Evolutionary conservation across 2,797 vertebrate genomes (phyloP).

Genomic region (Astyanax mexicanus): DNA sequence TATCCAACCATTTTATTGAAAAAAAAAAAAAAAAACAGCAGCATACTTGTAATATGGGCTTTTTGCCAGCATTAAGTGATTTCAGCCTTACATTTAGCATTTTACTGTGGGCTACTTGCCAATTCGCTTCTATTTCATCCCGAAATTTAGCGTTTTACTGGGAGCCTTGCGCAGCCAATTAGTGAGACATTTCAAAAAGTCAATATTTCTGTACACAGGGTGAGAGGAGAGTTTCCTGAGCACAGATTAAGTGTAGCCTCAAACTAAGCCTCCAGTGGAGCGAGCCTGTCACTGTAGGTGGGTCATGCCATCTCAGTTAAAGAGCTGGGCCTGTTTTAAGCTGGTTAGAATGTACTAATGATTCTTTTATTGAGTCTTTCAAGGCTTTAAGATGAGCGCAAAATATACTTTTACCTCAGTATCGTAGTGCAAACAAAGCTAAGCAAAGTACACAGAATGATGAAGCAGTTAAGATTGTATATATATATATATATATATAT

Average conservation of each 20-base stretch:
- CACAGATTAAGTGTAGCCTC: not conserved
- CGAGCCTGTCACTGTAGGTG: no score
- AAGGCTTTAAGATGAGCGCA: no score
- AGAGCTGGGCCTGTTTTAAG: no score
- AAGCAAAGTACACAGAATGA: no score
- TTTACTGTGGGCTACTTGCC: not conserved
- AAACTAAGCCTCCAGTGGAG: not conserved
- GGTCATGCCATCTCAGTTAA: no score
- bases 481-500: no score
- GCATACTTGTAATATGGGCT: not conserved
- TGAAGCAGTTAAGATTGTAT: no score
- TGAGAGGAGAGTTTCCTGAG: not conserved
- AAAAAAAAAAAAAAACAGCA: not conserved
- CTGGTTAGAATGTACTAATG: no score
- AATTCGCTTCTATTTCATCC: not conserved
- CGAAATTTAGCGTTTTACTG: not conserved
- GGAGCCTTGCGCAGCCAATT: not conserved
- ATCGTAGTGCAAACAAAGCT: no score
- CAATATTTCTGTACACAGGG: not conserved
- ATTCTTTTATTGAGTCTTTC: no score
- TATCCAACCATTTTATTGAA: not conserved
- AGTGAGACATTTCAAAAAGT: not conserved
- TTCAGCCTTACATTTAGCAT: not conserved
- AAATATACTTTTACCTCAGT: no score
- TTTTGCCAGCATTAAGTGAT: not conserved